phyloP scores from a whole-genome alignment of 2,113 vertebrate genomes.

The Taxidea taxus region DNA sequence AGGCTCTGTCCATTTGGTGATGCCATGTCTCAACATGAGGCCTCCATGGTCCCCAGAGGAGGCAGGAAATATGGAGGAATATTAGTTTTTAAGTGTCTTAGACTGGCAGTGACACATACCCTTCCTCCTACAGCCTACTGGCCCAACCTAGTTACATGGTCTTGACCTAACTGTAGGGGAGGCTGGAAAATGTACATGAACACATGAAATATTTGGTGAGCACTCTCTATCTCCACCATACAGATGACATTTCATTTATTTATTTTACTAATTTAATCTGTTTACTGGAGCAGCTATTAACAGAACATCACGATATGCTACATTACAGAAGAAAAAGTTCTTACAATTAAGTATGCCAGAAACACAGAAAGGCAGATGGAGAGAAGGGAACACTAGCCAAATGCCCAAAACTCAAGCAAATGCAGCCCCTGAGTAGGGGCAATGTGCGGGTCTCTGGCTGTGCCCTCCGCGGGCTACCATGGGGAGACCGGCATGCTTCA shows the following conservation, averaged over 20 bases:
- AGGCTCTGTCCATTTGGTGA: not conserved
- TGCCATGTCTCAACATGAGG: not conserved
- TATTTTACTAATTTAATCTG: not conserved
- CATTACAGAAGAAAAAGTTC: not conserved
- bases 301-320: not conserved
- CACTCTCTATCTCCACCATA: not conserved
- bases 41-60: not conserved
- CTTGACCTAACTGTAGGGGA: not conserved
- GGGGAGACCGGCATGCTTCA: not conserved
- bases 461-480: not conserved
- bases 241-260: not conserved
- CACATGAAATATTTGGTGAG: not conserved
- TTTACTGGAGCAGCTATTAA: not conserved
- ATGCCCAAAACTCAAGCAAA: not conserved
- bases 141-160: not conserved
- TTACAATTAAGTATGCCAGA: not conserved
- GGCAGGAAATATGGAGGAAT: not conserved
- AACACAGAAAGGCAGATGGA: not conserved
- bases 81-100: not conserved
- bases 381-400: not conserved
- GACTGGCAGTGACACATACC: not conserved
- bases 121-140: not conserved
- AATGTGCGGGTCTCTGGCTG: not conserved
- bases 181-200: not conserved
- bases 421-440: accelerated